Conservation (phyloP, 2,888 invertebrate genomes). For the Troides helena region DNA sequence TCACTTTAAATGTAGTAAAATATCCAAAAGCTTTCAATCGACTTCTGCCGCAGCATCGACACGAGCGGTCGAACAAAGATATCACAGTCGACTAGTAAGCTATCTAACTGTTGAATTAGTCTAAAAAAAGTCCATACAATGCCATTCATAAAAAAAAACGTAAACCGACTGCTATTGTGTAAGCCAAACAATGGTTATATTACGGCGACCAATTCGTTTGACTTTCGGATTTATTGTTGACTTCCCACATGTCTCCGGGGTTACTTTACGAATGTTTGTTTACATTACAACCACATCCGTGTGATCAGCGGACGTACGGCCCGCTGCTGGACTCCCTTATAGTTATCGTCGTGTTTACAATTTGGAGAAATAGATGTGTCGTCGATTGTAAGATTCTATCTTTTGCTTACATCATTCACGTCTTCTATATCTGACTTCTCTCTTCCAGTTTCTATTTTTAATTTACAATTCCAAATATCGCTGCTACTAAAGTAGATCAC, state of each 20-base stretch:
- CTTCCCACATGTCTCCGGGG: slow-evolving; percentile 12
- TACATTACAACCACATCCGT: slow-evolving; percentile 12
- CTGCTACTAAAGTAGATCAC: no score
- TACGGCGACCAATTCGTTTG: slow-evolving; percentile 15
- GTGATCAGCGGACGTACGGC: slow-evolving; percentile 17
- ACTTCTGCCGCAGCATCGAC: background rate
- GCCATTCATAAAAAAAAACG: slow-evolving; percentile 35
- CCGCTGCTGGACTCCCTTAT: slow-evolving; percentile 8
- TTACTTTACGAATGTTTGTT: slow-evolving; percentile 23
- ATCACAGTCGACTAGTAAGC: slow-evolving; percentile 36
- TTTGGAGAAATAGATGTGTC: background rate
- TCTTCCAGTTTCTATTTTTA: no score
- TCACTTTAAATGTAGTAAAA: background rate
- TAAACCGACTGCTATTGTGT: slow-evolving; percentile 35
- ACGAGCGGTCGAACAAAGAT: slow-evolving; percentile 34
- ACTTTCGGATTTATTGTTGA: slow-evolving; percentile 12
- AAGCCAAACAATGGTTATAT: slow-evolving; percentile 20
- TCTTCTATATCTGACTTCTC: no score
- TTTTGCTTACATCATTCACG: no score
- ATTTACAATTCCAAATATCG: no score
- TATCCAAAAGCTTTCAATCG: background rate
- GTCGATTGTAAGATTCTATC: background rate
- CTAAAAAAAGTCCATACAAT: slow-evolving; percentile 35
- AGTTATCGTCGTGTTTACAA: slow-evolving; percentile 20
- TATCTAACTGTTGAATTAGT: slow-evolving; percentile 33